Evolutionary conservation across 1,140 invertebrate genomes (phyloP), one percentile per base, ranked within the genome.

Genomic region (Macrostomum lignano): DNA sequence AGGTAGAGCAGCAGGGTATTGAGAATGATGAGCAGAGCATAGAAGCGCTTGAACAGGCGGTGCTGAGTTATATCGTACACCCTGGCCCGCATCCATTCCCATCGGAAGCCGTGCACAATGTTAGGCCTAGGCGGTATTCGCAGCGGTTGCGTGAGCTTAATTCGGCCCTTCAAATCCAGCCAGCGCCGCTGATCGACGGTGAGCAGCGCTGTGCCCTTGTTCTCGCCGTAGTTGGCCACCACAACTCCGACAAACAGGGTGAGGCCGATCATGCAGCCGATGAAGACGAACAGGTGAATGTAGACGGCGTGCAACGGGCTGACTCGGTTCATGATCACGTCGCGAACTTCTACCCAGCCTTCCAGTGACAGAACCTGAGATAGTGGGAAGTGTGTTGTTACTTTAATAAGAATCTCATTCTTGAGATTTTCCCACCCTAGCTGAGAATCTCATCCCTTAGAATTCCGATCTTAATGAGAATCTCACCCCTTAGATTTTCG

Each of bases 301-400:
- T 94, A 98, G 38, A 98, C 73, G 0, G 82, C 79, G 49, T 91
- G 78, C 17, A 74, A 66, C 79, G 76, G 72, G 40, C 81, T 81
- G 31, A 91, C 65, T 35, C 79, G 72, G 53, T 82, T 77, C 35
- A 91, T 84, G 21, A 98, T 65, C 23, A 96, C 81, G 63, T 98
- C 88, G 36, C 88, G 65, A 30, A 98, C 82, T 52, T 98, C 91
- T 33, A 96, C 61, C 91, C 91, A 98, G 1, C 91, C 91, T 65
- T 98, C 96, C 51, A 94, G 88, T n/a, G 86, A 94, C 0, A 98
- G 61, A 2, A 96, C n/a, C n/a, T n/a, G n/a, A n/a, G n/a, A n/a
- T n/a, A n/a, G n/a, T n/a, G n/a, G n/a, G n/a, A n/a, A n/a, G n/a
- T n/a, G n/a, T n/a, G n/a, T n/a, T n/a, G n/a, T n/a, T n/a, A n/a